Conservation (phyloP, 2,113 vertebrate genomes). For the Eurypyga helias region DNA sequence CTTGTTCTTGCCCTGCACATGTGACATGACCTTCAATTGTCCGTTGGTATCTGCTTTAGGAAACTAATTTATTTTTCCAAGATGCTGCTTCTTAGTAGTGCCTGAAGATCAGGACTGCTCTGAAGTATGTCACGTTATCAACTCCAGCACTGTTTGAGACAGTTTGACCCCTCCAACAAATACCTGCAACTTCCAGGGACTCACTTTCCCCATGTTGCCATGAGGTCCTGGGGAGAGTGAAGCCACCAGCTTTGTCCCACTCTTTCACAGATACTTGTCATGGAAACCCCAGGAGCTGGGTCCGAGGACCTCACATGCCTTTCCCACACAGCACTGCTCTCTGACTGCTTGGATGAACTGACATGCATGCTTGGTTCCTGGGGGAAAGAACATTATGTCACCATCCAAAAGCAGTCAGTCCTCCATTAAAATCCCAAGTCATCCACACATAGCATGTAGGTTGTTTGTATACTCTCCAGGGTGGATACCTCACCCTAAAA, state of each 20-base stretch:
- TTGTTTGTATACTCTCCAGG: not conserved
- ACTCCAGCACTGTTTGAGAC: not conserved
- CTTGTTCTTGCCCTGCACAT: not conserved
- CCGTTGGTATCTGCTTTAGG: not conserved
- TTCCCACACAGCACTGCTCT: not conserved
- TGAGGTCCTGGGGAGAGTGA: not conserved
- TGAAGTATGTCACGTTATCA: not conserved
- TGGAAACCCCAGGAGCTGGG: not conserved
- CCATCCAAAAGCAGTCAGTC: not conserved
- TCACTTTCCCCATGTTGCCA: not conserved
- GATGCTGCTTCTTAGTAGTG: not conserved
- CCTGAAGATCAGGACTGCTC: not conserved
- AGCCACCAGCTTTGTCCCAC: not conserved
- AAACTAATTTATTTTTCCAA: not conserved
- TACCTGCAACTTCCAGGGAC: not conserved
- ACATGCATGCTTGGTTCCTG: not conserved
- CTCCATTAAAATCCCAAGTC: not conserved
- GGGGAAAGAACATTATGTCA: not conserved
- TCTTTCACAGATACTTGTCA: not conserved
- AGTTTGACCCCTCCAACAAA: not conserved
- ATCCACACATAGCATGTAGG: not conserved
- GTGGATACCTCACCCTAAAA: not conserved
- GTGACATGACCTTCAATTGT: accelerated
- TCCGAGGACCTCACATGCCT: not conserved
- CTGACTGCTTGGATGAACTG: not conserved